Evolutionary conservation across 2,888 invertebrate species (phyloP).

Genomic region (Lagria hirta): DNA sequence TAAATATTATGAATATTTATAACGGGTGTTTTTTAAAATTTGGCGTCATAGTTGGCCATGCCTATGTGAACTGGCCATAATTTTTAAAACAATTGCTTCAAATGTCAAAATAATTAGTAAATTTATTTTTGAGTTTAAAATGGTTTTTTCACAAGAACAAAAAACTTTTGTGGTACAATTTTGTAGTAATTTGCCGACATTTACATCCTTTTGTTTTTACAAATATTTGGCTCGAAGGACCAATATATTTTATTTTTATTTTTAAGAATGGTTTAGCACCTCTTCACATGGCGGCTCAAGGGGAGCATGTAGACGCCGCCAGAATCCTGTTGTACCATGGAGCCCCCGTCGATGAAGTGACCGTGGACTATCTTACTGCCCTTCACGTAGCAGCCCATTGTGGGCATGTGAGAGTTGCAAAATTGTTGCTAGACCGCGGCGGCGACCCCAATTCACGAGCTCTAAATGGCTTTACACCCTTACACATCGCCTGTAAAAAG

Average conservation of each 20-base stretch:
- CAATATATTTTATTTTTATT: conserved; percentile 3
- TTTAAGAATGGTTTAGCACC: conserved; percentile 88
- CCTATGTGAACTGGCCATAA: too few relatives aligned
- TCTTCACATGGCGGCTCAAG: conserved; percentile 98
- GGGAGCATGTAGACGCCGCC: conserved; percentile 98
- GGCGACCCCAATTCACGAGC: conserved; percentile 99
- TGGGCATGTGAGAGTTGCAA: conserved; percentile 94
- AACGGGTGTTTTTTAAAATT: too few relatives aligned
- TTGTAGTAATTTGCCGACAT: neutral
- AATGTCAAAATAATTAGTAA: too few relatives aligned
- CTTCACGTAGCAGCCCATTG: conserved; percentile 97
- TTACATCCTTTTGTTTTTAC: conserved; percentile 2
- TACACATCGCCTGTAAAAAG: conserved; percentile 99
- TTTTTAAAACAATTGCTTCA: too few relatives aligned
- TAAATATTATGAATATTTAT: too few relatives aligned
- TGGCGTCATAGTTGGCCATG: too few relatives aligned
- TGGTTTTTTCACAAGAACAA: too few relatives aligned
- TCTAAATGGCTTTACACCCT: conserved; percentile 96
- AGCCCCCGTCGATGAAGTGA: conserved; percentile 98
- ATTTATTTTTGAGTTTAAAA: too few relatives aligned
- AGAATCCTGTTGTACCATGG: conserved; percentile 91
- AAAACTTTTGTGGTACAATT: neutral
- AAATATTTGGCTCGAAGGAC: too few relatives aligned
- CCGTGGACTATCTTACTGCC: conserved; percentile 97
- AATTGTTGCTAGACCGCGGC: conserved; percentile 89